A percentile compares a stretch with the other conserved stretches of the same genome.
Conservation (phyloP, 2,797 vertebrate species). For the Florisuga fusca region DNA sequence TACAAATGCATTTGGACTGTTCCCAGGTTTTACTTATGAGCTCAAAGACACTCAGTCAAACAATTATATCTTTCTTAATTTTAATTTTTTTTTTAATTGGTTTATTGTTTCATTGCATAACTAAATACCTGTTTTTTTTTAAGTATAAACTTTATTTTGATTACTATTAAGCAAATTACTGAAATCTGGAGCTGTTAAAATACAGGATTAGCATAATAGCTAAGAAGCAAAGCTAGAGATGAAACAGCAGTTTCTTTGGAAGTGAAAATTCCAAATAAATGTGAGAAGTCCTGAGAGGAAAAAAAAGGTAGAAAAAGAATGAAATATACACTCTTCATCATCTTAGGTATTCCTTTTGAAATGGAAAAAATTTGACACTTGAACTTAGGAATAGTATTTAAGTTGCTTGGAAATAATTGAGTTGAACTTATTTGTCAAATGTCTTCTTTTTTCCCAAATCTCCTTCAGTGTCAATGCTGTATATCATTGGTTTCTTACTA, state of each 20-base stretch:
- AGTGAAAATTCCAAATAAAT: neutral
- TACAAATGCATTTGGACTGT: neutral
- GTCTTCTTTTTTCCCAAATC: neutral
- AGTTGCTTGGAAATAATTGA: neutral
- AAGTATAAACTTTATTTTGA: neutral
- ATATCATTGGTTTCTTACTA: neutral
- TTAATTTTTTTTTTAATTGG: neutral
- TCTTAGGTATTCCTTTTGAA: neutral
- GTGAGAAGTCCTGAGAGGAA: neutral
- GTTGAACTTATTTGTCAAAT: neutral
- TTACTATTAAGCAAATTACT: neutral
- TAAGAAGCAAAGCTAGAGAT: neutral
- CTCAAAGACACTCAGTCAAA: neutral
- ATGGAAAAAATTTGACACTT: neutral
- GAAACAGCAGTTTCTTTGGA: neutral
- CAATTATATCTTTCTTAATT: neutral
- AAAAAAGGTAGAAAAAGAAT: neutral
- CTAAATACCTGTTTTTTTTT: neutral
- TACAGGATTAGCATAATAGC: neutral
- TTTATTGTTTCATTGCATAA: neutral
- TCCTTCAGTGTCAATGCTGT: neutral
- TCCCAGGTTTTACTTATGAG: neutral
- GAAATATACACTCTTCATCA: neutral
- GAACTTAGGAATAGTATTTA: neutral
- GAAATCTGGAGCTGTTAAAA: neutral